Evolutionary conservation across 53 echinoderm and acorn worm genomes (phyloP).

Genomic region (Echinometra lucunter): DNA sequence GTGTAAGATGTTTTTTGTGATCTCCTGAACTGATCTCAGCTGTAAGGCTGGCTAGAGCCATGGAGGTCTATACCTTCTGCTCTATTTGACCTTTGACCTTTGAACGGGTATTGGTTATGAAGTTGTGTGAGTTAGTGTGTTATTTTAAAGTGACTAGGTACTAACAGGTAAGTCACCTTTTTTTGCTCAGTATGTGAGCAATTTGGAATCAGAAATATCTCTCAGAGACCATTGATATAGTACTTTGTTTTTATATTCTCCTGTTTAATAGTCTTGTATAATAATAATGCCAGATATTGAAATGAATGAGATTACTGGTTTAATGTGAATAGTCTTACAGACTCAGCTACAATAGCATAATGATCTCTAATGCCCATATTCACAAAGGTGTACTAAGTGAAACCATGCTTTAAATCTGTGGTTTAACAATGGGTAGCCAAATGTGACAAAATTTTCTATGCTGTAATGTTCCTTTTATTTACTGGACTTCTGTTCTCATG

Average conservation of each 20-base stretch:
- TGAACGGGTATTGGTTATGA: not conserved
- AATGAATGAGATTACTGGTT: not conserved
- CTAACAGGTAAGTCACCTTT: not conserved
- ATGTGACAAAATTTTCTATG: too few species aligned
- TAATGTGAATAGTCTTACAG: not conserved
- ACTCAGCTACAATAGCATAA: not conserved
- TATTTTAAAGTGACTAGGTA: too few species aligned
- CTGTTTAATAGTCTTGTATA: not conserved
- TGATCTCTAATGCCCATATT: too few species aligned
- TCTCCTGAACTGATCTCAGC: not conserved
- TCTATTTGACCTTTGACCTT: slow-evolving; percentile 3
- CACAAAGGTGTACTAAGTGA: too few species aligned
- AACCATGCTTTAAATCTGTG: too few species aligned
- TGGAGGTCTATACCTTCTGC: not conserved
- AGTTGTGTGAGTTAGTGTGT: not conserved
- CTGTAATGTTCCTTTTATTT: too few species aligned
- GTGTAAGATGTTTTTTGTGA: not conserved
- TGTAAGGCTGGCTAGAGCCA: not conserved
- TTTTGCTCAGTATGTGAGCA: not conserved
- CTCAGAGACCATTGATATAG: not conserved
- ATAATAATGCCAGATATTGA: not conserved
- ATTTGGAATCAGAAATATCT: not conserved
- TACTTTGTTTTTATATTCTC: not conserved
- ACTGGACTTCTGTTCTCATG: too few species aligned
- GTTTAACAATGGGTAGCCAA: too few species aligned